Base-by-base conservation (phyloP, 1,140 invertebrate genomes). In the Lordiphosa stackelbergi region DNA sequence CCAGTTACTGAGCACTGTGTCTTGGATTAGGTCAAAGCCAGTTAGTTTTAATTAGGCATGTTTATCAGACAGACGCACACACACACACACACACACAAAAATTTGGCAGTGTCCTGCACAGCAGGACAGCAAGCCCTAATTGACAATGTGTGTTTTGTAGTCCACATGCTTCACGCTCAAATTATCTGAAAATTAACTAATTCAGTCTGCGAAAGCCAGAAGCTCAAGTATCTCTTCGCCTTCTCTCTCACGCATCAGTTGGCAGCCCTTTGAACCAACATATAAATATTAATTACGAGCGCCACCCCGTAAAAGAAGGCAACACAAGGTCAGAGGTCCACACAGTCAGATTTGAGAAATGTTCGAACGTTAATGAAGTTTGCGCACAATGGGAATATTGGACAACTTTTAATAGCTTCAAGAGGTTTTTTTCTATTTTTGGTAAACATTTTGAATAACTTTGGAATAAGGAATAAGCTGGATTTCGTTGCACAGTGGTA, bases 141-240 rank as follows among this genome's bases (percentile, higher is more conserved):
- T 81, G 71, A 66, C 66, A 81, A 68, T 81, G 75, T 35, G 13
- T 46, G 22, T 38, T 1, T 16, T 36, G 58, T 40, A 52, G 19
- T 64, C 49, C 48, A 48, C 65, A 74, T 81, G 74, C 48, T 81
- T 74, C 70, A 81, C 70, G 64, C 71, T 75, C 64, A 73, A 74
- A 75, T 79, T 81, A 79, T 79, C 75, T 71, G 55, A 57, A 81
- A 79, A 79, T 81, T 74, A 71, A 75, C 71, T 68, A 74, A 74
- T 71, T 73, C 66, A 43, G 35, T 34, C 16, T 55, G 46, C 53
- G 74, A 66, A 78, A 69, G 74, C 53, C 65, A 69, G 70, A 49
- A 75, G 64, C 41, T 22, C 41, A 36, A 38, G 51, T 37, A 24
- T n/a, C 38, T 16, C n/a, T 13, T 31, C 11, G 11, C 5, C 6